Percentiles rank a stretch among this genome's conserved stretches.
phyloP scores from a whole-genome alignment of 1,140 invertebrate species.

The Arctopsyche grandis region DNA sequence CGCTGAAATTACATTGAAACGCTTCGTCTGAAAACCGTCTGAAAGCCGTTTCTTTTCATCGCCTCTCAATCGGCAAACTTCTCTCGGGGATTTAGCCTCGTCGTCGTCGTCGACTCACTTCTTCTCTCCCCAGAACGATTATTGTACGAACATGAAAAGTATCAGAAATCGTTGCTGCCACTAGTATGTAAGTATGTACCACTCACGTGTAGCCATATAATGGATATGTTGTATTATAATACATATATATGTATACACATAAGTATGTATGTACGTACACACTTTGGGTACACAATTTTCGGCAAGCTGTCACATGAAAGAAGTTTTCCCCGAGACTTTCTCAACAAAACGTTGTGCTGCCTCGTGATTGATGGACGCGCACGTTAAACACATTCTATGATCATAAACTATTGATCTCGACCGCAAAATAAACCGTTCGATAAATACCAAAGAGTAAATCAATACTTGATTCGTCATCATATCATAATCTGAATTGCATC shows the following conservation, averaged over 20 bases:
- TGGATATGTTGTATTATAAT: too few relatives aligned
- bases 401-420: background rate
- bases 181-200: too few relatives aligned
- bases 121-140: background rate
- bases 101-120: background rate
- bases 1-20: too few relatives aligned
- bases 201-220: too few relatives aligned
- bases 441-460: too few relatives aligned
- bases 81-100: background rate
- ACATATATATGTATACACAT: too few relatives aligned
- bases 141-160: background rate
- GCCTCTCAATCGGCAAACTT: conserved; percentile 18
- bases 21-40: conserved; percentile 9
- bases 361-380: background rate
- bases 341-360: background rate
- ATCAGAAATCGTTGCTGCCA: background rate
- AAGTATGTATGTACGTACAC: background rate
- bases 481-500: too few relatives aligned
- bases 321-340: conserved; percentile 14
- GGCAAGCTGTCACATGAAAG: conserved; percentile 25
- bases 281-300: background rate
- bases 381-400: too few relatives aligned
- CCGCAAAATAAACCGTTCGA: background rate
- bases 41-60: conserved; percentile 23
- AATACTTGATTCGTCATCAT: too few relatives aligned